Evolutionary conservation across 2,888 invertebrate species (phyloP), one percentile per base, ranked within the genome.

Genomic region (Schrankia costaestrigalis): DNA sequence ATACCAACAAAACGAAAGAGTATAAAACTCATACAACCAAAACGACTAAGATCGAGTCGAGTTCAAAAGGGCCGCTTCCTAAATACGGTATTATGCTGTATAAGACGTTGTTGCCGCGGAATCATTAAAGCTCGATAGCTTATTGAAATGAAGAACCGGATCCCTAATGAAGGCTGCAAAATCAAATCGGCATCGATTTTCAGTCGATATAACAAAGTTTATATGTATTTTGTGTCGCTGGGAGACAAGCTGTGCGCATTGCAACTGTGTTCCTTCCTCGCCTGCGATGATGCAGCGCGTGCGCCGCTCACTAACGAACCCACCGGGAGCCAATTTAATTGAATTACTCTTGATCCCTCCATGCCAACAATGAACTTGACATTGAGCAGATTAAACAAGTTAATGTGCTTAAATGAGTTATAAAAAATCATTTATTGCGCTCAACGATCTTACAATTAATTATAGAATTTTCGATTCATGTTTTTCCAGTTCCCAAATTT

Each of bases 81-180:
- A 80, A 84, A 83, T 82, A 78, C 74, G 78, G 77, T 66, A 76
- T 78, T 76, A 80, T 73, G 64, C 72, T 70, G 78, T 69, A 79
- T 78, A 79, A 82, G 77, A 72, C 78, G 73, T 76, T 78, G 81
- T 81, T 77, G 64, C 75, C 63, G 75, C 64, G 70, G 74, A 81
- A 80, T 84, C 83, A 78, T 87, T 87, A 86, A 74, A 74, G 71
- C 60, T 65, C 67, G 66, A 67, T 64, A 69, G 73, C 77, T 81
- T 79, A 83, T 82, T 85, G 82, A 81, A 85, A 82, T 79, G 81
- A 81, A 78, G 70, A 81, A 84, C 82, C 81, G 82, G 84, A 72
- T 74, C 78, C 71, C 72, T 87, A 87, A 87, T 85, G 86, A 86
- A 86, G 80, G 79, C 71, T 55, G 82, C 85, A 74, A 79, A 82